Percentiles rank a stretch among this genome's conserved stretches.
These are phyloP conservation scores for Lymantria dispar DNA, from an alignment of 2,888 invertebrate species.

Conservation along the genomic window DNA sequence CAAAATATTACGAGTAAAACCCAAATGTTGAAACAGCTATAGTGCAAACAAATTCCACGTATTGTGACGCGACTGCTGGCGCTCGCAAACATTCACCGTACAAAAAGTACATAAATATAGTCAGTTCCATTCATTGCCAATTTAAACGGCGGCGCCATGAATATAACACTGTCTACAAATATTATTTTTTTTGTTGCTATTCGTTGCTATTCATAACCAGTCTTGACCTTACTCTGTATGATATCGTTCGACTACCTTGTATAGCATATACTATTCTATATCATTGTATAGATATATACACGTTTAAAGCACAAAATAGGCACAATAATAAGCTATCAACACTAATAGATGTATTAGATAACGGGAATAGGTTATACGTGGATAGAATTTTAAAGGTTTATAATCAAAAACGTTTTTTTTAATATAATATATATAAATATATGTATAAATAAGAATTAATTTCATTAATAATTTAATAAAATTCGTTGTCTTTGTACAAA, in stretches of 20 bases:
- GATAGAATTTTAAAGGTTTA: no score
- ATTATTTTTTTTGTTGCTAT: slow-evolving; percentile 10
- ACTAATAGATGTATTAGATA: no score
- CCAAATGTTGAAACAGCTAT: slow-evolving; percentile 14
- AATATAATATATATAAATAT: no score
- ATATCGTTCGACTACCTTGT: background rate
- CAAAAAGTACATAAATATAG: slow-evolving; percentile 2
- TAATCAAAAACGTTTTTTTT: no score
- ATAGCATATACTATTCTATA: no score
- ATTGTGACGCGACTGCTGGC: slow-evolving; percentile 15
- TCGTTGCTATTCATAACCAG: slow-evolving; percentile 17
- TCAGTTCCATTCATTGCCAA: slow-evolving; percentile 21
- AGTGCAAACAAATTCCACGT: slow-evolving; percentile 2
- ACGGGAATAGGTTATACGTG: no score
- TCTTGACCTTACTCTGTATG: slow-evolving; percentile 22
- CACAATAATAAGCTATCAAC: no score
- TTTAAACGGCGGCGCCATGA: slow-evolving; percentile 14
- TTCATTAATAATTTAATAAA: no score
- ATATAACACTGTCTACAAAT: slow-evolving; percentile 15
- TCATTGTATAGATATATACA: no score
- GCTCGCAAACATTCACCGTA: slow-evolving; percentile 7
- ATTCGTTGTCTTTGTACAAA: no score
- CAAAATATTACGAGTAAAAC: background rate
- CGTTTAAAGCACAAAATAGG: no score
- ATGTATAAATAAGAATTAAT: no score